Evolutionary conservation across 1,140 invertebrate genomes (phyloP).

Genomic region (Phymastichus coffea): DNA sequence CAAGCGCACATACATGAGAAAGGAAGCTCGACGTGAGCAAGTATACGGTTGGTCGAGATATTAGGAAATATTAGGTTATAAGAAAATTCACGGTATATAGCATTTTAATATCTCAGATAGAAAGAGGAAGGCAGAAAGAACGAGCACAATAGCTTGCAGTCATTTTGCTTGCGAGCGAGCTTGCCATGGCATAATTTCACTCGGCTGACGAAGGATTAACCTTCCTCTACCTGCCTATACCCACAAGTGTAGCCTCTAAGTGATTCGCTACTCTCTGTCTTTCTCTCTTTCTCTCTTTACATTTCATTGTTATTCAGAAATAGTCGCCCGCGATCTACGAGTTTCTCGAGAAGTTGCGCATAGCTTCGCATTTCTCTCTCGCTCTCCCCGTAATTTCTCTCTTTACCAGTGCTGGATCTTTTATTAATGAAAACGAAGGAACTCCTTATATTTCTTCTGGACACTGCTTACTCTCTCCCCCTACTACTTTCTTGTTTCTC

Average conservation of each 20-base stretch:
- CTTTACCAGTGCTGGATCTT: too few species aligned
- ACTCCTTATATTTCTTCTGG: background rate
- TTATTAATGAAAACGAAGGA: slow-evolving; percentile 1
- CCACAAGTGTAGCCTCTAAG: slow-evolving; percentile 3
- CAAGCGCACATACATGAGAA: background rate
- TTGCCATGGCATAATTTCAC: slow-evolving; percentile 13
- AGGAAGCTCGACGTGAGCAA: background rate
- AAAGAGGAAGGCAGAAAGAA: background rate
- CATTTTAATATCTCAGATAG: slow-evolving; percentile 15
- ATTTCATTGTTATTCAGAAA: slow-evolving; percentile 28
- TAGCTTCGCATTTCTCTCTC: too few species aligned
- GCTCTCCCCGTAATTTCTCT: too few species aligned
- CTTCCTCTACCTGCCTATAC: background rate
- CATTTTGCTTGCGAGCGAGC: too few species aligned
- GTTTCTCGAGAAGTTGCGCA: too few species aligned
- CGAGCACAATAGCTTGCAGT: background rate
- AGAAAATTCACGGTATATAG: slow-evolving; percentile 14
- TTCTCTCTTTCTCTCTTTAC: slow-evolving; percentile 10
- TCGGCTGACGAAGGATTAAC: slow-evolving; percentile 4
- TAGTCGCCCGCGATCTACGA: too few species aligned
- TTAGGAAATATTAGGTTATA: slow-evolving; percentile 22
- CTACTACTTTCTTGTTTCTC: background rate
- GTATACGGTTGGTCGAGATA: background rate
- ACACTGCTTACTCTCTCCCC: background rate
- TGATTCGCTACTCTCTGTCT: too few species aligned